Evolutionary conservation across 2,113 vertebrate species (phyloP).

Genomic region (Oncorhynchus tshawytscha): DNA sequence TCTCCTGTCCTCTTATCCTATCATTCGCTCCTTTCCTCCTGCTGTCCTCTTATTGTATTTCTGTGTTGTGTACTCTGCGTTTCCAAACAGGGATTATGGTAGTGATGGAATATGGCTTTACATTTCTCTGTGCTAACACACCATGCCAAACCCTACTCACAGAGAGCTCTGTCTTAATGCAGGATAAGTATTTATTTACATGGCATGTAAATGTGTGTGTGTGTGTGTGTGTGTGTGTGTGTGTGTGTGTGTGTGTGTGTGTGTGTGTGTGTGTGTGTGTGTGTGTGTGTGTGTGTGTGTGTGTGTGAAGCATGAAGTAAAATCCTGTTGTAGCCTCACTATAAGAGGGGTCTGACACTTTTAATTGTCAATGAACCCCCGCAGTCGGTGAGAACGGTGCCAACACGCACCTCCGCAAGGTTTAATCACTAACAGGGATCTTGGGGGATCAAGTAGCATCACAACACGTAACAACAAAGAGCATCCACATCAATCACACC

Average conservation of each 20-base stretch:
- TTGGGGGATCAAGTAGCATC: slow-evolving; percentile 59
- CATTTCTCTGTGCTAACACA: too few species aligned
- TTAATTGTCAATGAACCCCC: slow-evolving; percentile 74
- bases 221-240: not conserved
- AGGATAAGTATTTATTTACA: slow-evolving; percentile 41
- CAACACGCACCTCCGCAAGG: slow-evolving; percentile 8
- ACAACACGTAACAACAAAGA: slow-evolving; percentile 57
- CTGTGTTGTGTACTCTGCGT: too few species aligned
- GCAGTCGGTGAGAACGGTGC: slow-evolving; percentile 14
- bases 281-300: slow-evolving; percentile 28
- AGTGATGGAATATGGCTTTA: too few species aligned
- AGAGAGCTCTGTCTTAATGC: too few species aligned
- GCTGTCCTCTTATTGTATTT: too few species aligned
- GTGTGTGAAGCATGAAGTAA: not conserved
- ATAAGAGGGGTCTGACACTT: slow-evolving; percentile 59
- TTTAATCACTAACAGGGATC: slow-evolving; percentile 52
- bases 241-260: not conserved
- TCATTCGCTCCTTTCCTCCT: too few species aligned
- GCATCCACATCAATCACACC: slow-evolving; percentile 51
- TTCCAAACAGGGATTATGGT: too few species aligned
- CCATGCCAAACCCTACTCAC: too few species aligned
- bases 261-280: not conserved
- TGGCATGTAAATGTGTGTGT: not conserved
- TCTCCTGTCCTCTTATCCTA: too few species aligned
- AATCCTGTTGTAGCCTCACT: slow-evolving; percentile 59